These are phyloP conservation scores for Danio albolineatus DNA, from an alignment of 2,797 vertebrate species.

Conservation along the genomic window DNA sequence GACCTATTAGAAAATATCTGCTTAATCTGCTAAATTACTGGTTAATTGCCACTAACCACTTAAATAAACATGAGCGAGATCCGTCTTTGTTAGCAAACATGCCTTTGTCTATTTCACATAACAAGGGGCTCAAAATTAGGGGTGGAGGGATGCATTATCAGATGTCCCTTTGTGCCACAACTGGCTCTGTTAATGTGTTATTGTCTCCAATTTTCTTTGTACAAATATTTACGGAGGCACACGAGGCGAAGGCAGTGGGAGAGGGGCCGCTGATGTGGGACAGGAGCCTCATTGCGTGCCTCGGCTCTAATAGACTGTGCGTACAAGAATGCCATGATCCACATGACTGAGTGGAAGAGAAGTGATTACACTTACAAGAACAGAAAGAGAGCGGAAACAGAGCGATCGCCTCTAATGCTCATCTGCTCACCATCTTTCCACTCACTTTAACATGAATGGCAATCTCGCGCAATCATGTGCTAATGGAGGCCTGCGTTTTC, in stretches of 20 bases:
- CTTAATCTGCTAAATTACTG: neutral
- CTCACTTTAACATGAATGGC: constrained; percentile 56
- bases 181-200: constrained; percentile 36
- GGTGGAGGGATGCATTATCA: neutral
- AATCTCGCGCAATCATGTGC: constrained; percentile 16
- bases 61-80: neutral
- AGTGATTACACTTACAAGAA: constrained; percentile 66
- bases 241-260: constrained; percentile 25
- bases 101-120: constrained; percentile 11
- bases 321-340: constrained; percentile 52
- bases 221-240: constrained; percentile 53
- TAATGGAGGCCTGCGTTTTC: constrained; percentile 48
- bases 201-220: constrained; percentile 48
- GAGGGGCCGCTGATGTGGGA: constrained; percentile 28
- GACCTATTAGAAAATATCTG: neutral
- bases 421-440: constrained; percentile 58
- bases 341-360: constrained; percentile 63
- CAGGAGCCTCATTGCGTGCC: constrained; percentile 64
- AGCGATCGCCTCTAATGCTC: constrained; percentile 44
- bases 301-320: constrained; percentile 18
- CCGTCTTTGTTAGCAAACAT: constrained; percentile 4
- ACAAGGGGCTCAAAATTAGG: neutral
- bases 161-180: constrained; percentile 15
- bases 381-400: constrained; percentile 35
- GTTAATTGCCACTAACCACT: neutral